Conservation (phyloP, 2,113 vertebrate genomes). For the Genyomyrus donnyi region DNA sequence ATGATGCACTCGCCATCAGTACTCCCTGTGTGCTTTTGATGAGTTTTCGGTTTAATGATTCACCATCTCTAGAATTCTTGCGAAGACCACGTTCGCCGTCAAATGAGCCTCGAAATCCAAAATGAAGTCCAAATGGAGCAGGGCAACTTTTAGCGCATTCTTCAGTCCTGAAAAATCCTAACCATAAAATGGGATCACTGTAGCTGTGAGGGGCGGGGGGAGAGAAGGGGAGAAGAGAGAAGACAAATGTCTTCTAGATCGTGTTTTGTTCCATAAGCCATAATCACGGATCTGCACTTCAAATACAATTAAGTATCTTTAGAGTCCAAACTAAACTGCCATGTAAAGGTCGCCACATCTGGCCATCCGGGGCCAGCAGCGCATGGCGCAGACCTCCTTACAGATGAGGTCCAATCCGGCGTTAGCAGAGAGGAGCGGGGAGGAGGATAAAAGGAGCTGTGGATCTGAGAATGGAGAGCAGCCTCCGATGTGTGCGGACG, state of each 20-base stretch:
- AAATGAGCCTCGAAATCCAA: background rate
- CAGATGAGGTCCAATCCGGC: background rate
- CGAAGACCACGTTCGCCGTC: slow-evolving; percentile 52
- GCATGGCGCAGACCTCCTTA: background rate
- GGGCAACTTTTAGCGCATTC: background rate
- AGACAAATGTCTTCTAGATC: background rate
- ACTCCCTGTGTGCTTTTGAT: background rate
- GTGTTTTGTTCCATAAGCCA: background rate
- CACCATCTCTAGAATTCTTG: slow-evolving; percentile 37
- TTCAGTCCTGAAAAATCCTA: background rate
- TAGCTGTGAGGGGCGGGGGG: background rate
- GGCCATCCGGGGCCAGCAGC: background rate
- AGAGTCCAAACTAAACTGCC: background rate
- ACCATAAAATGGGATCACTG: background rate
- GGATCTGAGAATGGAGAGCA: background rate
- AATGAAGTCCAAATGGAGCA: background rate
- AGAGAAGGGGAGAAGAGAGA: background rate
- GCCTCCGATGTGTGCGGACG: background rate
- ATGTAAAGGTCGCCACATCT: background rate
- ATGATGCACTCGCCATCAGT: background rate
- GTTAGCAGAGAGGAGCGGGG: background rate
- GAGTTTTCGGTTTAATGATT: background rate
- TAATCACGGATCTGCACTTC: background rate
- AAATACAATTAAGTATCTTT: slow-evolving; percentile 5
- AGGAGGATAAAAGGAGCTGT: background rate